These are phyloP conservation scores for Pyrrhosoma nymphula DNA, from an alignment of 2,888 invertebrate genomes.

Conservation along the genomic window DNA sequence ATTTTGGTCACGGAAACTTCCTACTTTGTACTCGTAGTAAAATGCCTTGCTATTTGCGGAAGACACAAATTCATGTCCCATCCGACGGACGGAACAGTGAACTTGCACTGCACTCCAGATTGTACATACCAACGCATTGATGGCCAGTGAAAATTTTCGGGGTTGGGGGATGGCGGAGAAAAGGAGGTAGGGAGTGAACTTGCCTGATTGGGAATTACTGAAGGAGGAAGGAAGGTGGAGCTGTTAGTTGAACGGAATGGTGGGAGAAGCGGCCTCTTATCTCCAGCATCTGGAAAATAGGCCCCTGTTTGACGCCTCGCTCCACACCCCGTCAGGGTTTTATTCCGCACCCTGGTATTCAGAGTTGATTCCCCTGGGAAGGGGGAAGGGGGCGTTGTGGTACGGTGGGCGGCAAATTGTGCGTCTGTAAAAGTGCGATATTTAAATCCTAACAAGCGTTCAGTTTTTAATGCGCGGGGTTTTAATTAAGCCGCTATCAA, in stretches of 20 bases:
- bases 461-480: background rate
- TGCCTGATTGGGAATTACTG: background rate
- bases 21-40: too few species aligned
- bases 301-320: slow-evolving; percentile 41
- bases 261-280: background rate
- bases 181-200: background rate
- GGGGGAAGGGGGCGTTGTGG: background rate
- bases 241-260: background rate
- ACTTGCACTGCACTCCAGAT: too few species aligned
- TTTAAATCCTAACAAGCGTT: background rate
- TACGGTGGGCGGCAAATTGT: background rate
- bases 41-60: too few species aligned
- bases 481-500: slow-evolving; percentile 12
- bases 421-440: background rate
- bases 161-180: background rate
- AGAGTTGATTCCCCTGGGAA: background rate
- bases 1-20: too few species aligned
- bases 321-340: background rate
- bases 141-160: too few species aligned
- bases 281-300: slow-evolving; percentile 32
- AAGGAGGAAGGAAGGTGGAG: background rate
- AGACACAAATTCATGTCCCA: too few species aligned
- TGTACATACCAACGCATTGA: too few species aligned
- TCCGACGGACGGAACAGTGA: too few species aligned
- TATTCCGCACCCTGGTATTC: background rate